Evolutionary conservation across 2,113 vertebrate species (phyloP).

Genomic region (Aramus guarauna): DNA sequence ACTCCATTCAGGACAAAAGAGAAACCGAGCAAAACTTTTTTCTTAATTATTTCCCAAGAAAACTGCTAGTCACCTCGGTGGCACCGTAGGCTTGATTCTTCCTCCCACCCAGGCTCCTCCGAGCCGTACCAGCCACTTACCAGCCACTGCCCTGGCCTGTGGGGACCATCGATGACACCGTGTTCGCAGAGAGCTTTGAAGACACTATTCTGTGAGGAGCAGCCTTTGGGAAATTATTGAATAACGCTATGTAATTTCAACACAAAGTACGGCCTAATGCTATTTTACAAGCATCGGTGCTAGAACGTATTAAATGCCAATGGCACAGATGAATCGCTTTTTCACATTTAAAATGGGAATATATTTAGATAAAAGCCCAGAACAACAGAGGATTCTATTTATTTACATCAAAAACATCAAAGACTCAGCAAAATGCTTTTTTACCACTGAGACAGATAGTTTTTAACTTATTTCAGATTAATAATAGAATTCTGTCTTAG

Average conservation of each 20-base stretch:
- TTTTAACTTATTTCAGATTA: background rate
- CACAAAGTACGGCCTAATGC: background rate
- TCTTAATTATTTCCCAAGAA: background rate
- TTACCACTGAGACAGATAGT: background rate
- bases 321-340: background rate
- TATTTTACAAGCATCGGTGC: background rate
- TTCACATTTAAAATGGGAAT: background rate
- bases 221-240: background rate
- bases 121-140: accelerated
- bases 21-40: background rate
- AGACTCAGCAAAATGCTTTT: background rate
- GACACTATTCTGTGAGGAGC: accelerated
- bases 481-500: background rate
- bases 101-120: background rate
- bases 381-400: background rate
- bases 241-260: background rate
- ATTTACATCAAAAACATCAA: background rate
- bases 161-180: accelerated
- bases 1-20: background rate
- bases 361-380: background rate
- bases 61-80: accelerated
- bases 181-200: background rate
- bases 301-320: background rate
- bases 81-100: too few species aligned
- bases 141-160: background rate